Evolutionary conservation across 2,113 vertebrate genomes (phyloP).

Genomic region (Pseudonaja textilis): DNA sequence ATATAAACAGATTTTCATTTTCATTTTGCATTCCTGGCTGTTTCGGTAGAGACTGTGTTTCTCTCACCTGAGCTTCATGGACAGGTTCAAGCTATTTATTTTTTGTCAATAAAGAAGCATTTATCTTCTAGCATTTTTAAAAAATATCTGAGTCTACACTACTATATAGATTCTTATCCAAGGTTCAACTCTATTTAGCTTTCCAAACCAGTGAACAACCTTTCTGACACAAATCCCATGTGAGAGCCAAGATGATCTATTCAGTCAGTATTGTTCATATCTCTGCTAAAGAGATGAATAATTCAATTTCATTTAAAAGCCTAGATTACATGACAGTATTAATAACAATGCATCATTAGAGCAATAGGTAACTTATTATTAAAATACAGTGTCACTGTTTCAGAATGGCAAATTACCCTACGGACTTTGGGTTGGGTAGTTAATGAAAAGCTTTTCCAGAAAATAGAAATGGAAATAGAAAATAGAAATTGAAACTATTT

Average conservation of each 20-base stretch:
- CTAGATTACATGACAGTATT: background rate
- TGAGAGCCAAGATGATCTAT: background rate
- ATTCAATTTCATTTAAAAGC: background rate
- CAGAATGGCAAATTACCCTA: background rate
- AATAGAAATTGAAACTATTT: background rate
- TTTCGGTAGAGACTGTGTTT: background rate
- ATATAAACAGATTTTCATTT: background rate
- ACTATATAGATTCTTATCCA: background rate
- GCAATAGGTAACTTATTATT: background rate
- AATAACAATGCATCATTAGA: background rate
- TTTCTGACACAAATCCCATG: background rate
- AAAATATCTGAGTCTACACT: background rate
- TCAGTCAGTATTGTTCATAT: background rate
- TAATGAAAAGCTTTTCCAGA: background rate
- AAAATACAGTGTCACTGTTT: background rate
- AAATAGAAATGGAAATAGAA: background rate
- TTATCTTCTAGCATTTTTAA: background rate
- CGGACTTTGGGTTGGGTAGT: accelerated
- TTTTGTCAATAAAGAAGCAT: background rate
- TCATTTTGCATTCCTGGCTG: background rate
- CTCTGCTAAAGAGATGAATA: background rate
- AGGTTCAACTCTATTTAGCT: background rate
- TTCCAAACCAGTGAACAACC: background rate
- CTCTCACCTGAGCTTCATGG: background rate
- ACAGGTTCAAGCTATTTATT: background rate